Base-by-base conservation (phyloP, 2,113 vertebrate genomes). In the Hyperopisus bebe region DNA sequence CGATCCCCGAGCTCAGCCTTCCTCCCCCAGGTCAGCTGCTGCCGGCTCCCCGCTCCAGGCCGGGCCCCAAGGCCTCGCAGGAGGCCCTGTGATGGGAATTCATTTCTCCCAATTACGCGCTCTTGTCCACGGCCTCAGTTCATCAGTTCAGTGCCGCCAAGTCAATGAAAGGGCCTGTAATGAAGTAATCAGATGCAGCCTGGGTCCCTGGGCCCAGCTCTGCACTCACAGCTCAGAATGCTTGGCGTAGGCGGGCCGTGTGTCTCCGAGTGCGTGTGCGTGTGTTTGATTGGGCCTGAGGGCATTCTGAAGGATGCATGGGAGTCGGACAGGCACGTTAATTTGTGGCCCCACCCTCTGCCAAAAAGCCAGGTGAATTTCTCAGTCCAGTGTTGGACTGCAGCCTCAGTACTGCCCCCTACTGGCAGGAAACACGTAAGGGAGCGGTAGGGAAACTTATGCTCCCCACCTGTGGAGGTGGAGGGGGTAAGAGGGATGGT, bases 101-200 rank as follows among this genome's bases (percentile, higher is more conserved):
- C 95, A 96, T 96, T 96, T 97, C 96, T 96, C 94, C 95, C 97
- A 97, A 97, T 98, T 97, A 98, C 88, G 93, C 93, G 95, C 93
- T 95, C 97, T 96, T 96, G 97, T 97, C 97, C 96, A 95, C 94
- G 95, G 95, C 94, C 96, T 96, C 97, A 97, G 97, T 97, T 97
- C 98, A 98, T 98, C 97, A 97, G 96, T 94, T 92, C 93, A 90
- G 95, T 92, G 89, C 93, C 93, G 96, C 93, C 95, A 92, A 98
- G 97, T 97, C 97, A 97, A 98, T 97, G 97, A 97, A 97, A 97
- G 95, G 95, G 94, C 93, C 95, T 55, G 92, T 97, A 97, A 98
- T 96, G 95, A 93, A 94, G 96, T 94, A 93, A 98, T 97, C 95
- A 95, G 96, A 97, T 97, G 97, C 97, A 95, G 91, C 87, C 95